Conservation (phyloP, 2,113 vertebrate genomes). For the Cephalopterus ornatus region DNA sequence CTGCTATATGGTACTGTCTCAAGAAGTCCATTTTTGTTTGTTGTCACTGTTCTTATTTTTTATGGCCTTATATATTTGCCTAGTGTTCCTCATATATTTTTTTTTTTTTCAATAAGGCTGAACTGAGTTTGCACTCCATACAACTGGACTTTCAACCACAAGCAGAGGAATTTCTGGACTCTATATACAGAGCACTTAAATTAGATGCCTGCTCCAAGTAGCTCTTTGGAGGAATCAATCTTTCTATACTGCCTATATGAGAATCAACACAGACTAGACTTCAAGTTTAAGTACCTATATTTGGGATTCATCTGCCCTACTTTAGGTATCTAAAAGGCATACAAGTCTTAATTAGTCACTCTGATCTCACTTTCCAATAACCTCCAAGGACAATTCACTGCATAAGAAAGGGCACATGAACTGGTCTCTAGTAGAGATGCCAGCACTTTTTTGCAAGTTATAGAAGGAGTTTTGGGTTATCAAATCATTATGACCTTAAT, state of each 20-base stretch:
- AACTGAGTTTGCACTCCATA: not conserved
- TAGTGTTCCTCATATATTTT: not conserved
- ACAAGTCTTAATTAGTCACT: slow-evolving; percentile 11
- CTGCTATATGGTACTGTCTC: not conserved
- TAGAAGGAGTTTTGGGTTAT: not conserved
- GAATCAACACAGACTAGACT: not conserved
- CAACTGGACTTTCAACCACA: not conserved
- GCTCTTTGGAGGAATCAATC: slow-evolving; percentile 14
- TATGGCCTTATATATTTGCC: not conserved
- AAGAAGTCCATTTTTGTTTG: not conserved
- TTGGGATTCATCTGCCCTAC: slow-evolving; percentile 22
- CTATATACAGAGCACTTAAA: not conserved
- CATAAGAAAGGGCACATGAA: not conserved
- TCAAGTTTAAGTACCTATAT: slow-evolving; percentile 17
- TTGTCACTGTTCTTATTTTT: not conserved
- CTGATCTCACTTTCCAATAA: slow-evolving; percentile 3
- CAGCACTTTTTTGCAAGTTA: not conserved
- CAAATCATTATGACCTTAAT: not conserved
- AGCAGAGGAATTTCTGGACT: not conserved
- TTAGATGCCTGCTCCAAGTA: not conserved
- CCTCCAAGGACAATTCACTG: not conserved
- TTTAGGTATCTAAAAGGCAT: not conserved
- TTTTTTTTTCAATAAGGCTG: not conserved
- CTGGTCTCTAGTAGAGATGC: not conserved
- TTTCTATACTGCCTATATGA: not conserved